Conservation (phyloP, 37 sponge, comb jelly and placozoan species). For the Halichondria panicea region DNA sequence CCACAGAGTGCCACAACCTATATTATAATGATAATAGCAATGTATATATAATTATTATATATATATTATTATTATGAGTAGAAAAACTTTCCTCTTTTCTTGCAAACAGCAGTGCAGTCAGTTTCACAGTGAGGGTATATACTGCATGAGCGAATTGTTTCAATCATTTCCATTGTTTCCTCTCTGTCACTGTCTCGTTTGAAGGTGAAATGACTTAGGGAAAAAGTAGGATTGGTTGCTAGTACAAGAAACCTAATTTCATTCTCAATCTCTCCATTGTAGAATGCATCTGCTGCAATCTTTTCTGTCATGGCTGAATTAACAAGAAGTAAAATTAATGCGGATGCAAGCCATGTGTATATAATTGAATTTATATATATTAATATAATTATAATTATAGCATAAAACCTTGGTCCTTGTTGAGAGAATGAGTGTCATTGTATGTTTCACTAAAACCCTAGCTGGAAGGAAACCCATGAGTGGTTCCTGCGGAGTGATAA, state of each 20-base stretch:
- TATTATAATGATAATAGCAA: too few relatives aligned
- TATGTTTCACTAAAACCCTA: constrained; percentile 22
- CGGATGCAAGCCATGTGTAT: neutral
- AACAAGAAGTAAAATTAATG: neutral
- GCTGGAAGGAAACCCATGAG: constrained; percentile 43
- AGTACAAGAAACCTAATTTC: constrained; percentile 7
- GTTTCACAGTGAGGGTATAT: constrained; percentile 36
- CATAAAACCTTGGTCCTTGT: constrained; percentile 4
- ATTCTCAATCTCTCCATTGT: constrained; percentile 20
- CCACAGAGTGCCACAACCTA: too few relatives aligned
- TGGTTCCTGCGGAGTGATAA: constrained; percentile 19
- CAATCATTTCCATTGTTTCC: constrained; percentile 13
- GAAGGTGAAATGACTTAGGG: constrained; percentile 6
- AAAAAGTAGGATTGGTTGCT: neutral
- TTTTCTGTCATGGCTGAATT: neutral
- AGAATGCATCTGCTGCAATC: constrained; percentile 17
- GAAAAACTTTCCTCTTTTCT: constrained; percentile 19
- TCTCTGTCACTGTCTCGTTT: constrained; percentile 8
- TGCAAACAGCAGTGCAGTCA: constrained; percentile 24
- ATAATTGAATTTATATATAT: too few relatives aligned
- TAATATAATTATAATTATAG: too few relatives aligned
- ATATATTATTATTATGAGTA: too few relatives aligned
- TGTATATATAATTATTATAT: too few relatives aligned
- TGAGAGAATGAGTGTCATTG: constrained; percentile 17
- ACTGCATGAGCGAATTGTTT: neutral